Percentiles rank a stretch among this genome's conserved stretches.
These are phyloP conservation scores for Drosophila orena DNA, from an alignment of 1,140 invertebrate genomes.

Conservation along the genomic window DNA sequence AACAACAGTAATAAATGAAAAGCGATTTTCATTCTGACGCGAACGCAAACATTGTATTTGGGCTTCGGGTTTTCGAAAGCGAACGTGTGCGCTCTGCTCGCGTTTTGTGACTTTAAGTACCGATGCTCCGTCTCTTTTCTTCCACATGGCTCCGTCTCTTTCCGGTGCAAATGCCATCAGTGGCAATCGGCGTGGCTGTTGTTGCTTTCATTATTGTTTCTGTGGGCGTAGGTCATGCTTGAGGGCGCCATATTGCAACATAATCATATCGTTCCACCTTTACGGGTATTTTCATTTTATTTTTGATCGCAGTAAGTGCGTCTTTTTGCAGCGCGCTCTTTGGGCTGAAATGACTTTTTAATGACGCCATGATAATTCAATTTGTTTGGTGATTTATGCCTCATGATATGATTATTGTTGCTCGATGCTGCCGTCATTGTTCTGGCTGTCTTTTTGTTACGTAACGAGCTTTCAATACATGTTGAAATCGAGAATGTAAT, in stretches of 20 bases:
- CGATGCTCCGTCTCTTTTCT: not conserved
- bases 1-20: constrained; percentile 26
- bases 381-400: constrained; percentile 79
- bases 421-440: constrained; percentile 23
- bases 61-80: constrained; percentile 27
- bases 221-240: constrained; percentile 76
- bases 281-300: constrained; percentile 61
- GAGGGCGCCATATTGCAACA: constrained; percentile 79
- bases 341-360: constrained; percentile 73
- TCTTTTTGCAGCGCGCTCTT: constrained; percentile 26
- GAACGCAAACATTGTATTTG: constrained; percentile 34
- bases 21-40: constrained; percentile 45
- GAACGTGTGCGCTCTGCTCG: constrained; percentile 12
- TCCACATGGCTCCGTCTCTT: not conserved
- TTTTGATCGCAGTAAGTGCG: constrained; percentile 12
- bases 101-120: constrained; percentile 19
- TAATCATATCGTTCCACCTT: constrained; percentile 81
- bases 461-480: constrained; percentile 71
- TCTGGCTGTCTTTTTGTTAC: constrained; percentile 43
- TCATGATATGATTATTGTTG: constrained; percentile 55
- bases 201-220: constrained; percentile 48
- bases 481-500: constrained; percentile 79
- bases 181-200: constrained; percentile 37
- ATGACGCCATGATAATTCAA: constrained; percentile 83
- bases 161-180: constrained; percentile 13